phyloP scores from a whole-genome alignment of 2,113 vertebrate genomes.

The Plotosus lineatus region DNA sequence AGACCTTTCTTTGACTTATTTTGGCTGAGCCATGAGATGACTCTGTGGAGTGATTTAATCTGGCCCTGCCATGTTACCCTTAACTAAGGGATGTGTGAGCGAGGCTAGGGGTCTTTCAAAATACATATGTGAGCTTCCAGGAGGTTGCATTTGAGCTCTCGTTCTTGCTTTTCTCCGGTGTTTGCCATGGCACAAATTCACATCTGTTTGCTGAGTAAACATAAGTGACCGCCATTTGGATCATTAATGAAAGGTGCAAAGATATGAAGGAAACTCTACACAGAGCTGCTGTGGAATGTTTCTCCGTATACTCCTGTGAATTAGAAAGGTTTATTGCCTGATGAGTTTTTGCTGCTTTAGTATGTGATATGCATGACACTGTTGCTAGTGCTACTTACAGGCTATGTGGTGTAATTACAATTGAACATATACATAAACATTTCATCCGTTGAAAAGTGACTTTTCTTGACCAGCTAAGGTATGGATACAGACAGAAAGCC shows the following conservation, averaged over 20 bases:
- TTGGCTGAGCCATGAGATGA: slow-evolving; percentile 10
- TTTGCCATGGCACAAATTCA: slow-evolving; percentile 18
- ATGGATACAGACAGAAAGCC: neutral
- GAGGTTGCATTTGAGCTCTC: slow-evolving; percentile 34
- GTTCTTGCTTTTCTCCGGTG: slow-evolving; percentile 32
- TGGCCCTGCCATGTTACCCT: slow-evolving; percentile 41
- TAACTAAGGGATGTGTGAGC: slow-evolving; percentile 15
- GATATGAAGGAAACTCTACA: slow-evolving; percentile 21
- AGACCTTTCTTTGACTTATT: slow-evolving; percentile 37
- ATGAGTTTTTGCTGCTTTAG: neutral
- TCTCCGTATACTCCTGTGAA: neutral
- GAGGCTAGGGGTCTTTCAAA: neutral
- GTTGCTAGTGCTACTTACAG: neutral
- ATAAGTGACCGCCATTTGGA: slow-evolving; percentile 38
- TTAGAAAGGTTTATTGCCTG: neutral
- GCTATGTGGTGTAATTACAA: neutral
- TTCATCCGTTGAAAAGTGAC: neutral
- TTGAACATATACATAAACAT: neutral
- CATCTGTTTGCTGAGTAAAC: slow-evolving; percentile 40
- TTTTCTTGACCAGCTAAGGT: neutral
- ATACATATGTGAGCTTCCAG: slow-evolving; percentile 29
- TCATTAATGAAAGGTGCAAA: slow-evolving; percentile 21
- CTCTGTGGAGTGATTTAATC: slow-evolving; percentile 38
- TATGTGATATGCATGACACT: neutral
- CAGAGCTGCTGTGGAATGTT: slow-evolving; percentile 22